Percentiles rank a stretch among this genome's conserved stretches.
Evolutionary conservation across 2,888 invertebrate genomes (phyloP).

Genomic region (Drosophila subquinaria): DNA sequence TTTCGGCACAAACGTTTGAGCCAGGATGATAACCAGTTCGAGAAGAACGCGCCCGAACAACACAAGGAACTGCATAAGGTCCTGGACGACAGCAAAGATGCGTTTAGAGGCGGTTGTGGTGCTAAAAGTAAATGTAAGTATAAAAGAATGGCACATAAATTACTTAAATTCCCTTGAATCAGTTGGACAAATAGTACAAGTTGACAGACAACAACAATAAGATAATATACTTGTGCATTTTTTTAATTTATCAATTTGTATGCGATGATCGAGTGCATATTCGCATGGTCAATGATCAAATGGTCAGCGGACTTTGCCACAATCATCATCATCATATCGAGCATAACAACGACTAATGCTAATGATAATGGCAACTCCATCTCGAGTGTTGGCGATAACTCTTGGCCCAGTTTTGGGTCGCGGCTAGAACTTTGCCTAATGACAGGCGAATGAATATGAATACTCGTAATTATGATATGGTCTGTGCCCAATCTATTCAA

Average conservation of each 20-base stretch:
- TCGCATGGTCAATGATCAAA: slow-evolving; percentile 52
- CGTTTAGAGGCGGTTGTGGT: slow-evolving; percentile 80
- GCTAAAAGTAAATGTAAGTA: slow-evolving; percentile 59
- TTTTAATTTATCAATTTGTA: slow-evolving; percentile 67
- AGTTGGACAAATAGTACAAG: slow-evolving; percentile 23
- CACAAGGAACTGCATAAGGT: slow-evolving; percentile 78
- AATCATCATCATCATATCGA: slow-evolving; percentile 28
- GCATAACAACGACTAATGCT: slow-evolving; percentile 50
- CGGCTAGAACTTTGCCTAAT: slow-evolving; percentile 46
- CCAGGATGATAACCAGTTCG: slow-evolving; percentile 62
- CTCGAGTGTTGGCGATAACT: slow-evolving; percentile 62
- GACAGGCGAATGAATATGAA: background rate
- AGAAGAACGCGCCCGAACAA: slow-evolving; percentile 72
- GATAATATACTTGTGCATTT: slow-evolving; percentile 5
- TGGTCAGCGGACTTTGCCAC: slow-evolving; percentile 65
- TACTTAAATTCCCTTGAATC: slow-evolving; percentile 19
- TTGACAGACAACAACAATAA: slow-evolving; percentile 10
- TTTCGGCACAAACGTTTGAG: slow-evolving; percentile 66
- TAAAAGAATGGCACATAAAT: background rate
- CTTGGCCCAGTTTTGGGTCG: slow-evolving; percentile 62
- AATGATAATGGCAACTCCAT: slow-evolving; percentile 31
- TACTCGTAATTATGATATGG: background rate
- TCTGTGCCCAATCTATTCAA: slow-evolving; percentile 1
- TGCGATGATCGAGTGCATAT: slow-evolving; percentile 44
- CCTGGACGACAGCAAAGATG: slow-evolving; percentile 77